These are phyloP conservation scores for Ciona savignyi DNA, from an alignment of 23 tunicate genomes.

Conservation along the genomic window DNA sequence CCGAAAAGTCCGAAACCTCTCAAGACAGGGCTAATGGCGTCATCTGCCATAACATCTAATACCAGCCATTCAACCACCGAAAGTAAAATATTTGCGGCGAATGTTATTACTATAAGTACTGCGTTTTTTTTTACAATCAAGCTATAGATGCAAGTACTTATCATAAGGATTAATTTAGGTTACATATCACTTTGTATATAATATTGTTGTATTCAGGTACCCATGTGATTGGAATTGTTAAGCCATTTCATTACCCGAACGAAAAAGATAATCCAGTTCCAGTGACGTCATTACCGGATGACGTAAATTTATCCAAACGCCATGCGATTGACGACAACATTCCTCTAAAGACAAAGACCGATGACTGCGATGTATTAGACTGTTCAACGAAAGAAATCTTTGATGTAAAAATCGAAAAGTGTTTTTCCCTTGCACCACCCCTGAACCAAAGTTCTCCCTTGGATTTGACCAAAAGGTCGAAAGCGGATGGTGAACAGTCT, in stretches of 20 bases:
- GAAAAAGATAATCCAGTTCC: not conserved
- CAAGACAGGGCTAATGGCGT: not conserved
- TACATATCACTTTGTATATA: too few relatives aligned
- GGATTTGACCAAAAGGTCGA: not conserved
- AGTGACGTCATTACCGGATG: not conserved
- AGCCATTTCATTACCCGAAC: constrained; percentile 37
- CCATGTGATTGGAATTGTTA: constrained; percentile 47
- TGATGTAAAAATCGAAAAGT: constrained; percentile 11
- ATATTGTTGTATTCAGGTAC: constrained; percentile 27
- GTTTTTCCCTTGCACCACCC: constrained; percentile 9
- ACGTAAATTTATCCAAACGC: not conserved
- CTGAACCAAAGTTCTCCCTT: not conserved
- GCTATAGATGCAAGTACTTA: too few relatives aligned
- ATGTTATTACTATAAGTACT: too few relatives aligned
- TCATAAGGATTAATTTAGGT: too few relatives aligned
- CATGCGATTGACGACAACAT: not conserved
- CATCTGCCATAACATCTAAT: too few relatives aligned
- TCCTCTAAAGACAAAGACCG: not conserved
- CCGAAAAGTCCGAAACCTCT: constrained; percentile 2
- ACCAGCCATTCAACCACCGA: too few relatives aligned
- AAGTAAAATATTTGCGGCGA: too few relatives aligned
- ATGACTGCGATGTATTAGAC: not conserved
- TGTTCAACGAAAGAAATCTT: not conserved
- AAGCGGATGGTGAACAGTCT: too few relatives aligned
- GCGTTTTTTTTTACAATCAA: too few relatives aligned